Percentiles rank a stretch among this genome's conserved stretches.
Conservation (phyloP, 2,113 vertebrate genomes). For the Pholis gunnellus region DNA sequence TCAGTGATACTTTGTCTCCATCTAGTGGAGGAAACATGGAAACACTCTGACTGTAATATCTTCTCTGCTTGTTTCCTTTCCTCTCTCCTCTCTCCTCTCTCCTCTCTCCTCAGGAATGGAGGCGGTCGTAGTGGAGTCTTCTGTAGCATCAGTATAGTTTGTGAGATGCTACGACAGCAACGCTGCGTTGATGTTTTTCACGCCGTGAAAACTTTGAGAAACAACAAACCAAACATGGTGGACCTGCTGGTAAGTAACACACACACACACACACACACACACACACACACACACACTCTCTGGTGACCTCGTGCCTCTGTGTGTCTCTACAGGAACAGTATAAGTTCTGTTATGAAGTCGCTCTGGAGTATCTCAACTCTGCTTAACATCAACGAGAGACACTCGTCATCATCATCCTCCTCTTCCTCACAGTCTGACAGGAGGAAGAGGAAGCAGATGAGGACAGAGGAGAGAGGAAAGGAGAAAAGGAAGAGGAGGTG, state of each 20-base stretch:
- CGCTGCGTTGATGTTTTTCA: conserved; percentile 95
- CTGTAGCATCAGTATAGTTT: conserved; percentile 97
- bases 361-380: conserved; percentile 96
- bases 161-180: conserved; percentile 97
- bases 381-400: conserved; percentile 77
- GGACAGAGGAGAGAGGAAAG: neutral
- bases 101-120: conserved; percentile 86
- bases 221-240: conserved; percentile 99
- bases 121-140: conserved; percentile 96
- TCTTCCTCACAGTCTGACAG: neutral
- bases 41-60: neutral
- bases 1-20: conserved; percentile 43
- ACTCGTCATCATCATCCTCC: conserved; percentile 1
- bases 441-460: neutral
- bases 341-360: conserved; percentile 99
- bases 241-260: conserved; percentile 91
- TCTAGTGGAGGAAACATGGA: conserved; percentile 34
- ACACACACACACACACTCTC: neutral
- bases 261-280: neutral
- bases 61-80: neutral
- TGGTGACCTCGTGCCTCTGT: conserved; percentile 19
- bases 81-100: neutral
- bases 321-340: conserved; percentile 91
- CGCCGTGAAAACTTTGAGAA: conserved; percentile 96
- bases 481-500: neutral